Percentiles rank a stretch among this genome's conserved stretches.
phyloP scores from a whole-genome alignment of 2,888 invertebrate genomes.

The Podotricha telesiphe region DNA sequence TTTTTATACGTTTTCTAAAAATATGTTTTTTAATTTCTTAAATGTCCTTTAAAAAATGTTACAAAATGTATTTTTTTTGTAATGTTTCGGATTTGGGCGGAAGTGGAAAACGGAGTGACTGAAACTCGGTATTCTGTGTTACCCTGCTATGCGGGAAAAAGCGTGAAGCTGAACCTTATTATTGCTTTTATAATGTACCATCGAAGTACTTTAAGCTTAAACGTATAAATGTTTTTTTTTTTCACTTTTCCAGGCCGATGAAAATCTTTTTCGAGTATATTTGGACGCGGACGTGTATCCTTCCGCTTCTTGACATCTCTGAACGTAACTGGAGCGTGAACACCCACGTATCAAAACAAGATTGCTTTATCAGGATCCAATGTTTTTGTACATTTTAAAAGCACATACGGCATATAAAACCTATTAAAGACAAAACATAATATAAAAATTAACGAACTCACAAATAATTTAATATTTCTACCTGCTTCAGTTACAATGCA shows the following conservation, averaged over 20 bases:
- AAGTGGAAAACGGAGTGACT: too few relatives aligned
- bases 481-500: too few relatives aligned
- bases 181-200: neutral
- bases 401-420: neutral
- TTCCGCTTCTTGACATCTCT: conserved; percentile 20
- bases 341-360: conserved; percentile 26
- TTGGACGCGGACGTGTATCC: conserved; percentile 12
- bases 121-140: too few relatives aligned
- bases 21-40: too few relatives aligned
- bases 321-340: conserved; percentile 34
- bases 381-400: conserved; percentile 11
- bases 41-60: too few relatives aligned
- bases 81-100: too few relatives aligned
- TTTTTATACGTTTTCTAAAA: too few relatives aligned
- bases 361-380: conserved; percentile 24
- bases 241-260: neutral
- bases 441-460: neutral
- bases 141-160: too few relatives aligned
- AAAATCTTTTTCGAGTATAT: conserved; percentile 9
- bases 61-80: too few relatives aligned
- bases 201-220: neutral
- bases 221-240: neutral
- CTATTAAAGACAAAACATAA: neutral
- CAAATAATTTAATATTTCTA: too few relatives aligned
- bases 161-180: too few relatives aligned